Conservation (phyloP, 2,113 vertebrate species). For the Catagonus wagneri region DNA sequence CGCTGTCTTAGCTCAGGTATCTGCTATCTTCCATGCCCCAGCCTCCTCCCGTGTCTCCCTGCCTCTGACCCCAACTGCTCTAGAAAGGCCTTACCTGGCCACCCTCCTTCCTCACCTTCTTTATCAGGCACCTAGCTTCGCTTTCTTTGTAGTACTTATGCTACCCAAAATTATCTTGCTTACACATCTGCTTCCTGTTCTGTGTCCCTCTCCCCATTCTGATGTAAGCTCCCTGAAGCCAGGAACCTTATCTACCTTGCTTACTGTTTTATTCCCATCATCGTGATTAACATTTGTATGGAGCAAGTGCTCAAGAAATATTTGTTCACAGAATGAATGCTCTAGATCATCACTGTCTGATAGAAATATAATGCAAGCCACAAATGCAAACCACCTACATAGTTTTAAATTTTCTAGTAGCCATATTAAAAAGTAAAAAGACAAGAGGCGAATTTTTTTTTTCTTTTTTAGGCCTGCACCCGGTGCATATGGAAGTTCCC, state of each 20-base stretch:
- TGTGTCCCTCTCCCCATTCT: neutral
- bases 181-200: neutral
- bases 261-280: neutral
- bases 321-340: neutral
- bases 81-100: neutral
- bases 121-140: neutral
- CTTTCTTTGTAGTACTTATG: neutral
- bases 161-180: neutral
- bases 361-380: neutral
- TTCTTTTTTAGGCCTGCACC: no score
- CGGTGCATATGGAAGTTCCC: no score
- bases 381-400: neutral
- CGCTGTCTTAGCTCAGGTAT: neutral
- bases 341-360: neutral
- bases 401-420: neutral
- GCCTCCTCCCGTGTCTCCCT: neutral
- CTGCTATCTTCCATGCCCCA: neutral
- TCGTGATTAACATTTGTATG: neutral
- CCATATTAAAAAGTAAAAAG: neutral
- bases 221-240: neutral
- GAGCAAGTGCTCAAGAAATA: neutral
- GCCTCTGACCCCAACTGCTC: neutral
- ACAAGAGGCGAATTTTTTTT: neutral
- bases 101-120: neutral
- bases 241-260: neutral